A percentile compares a stretch with the other conserved stretches of the same genome.
Evolutionary conservation across 1,140 invertebrate genomes (phyloP).

Genomic region (Meloidogyne exigua): DNA sequence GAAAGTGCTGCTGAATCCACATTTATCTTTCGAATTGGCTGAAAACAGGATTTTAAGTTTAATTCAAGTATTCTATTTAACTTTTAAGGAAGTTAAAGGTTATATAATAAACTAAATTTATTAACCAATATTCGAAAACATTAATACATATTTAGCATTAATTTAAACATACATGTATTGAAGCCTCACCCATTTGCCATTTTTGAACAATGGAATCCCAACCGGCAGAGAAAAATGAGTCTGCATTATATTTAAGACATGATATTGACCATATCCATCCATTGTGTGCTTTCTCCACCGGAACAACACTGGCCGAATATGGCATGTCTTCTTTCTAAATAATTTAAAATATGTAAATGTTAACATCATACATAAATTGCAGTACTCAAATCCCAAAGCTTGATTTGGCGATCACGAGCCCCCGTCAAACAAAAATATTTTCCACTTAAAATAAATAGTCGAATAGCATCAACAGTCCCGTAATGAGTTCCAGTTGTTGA

Average conservation of each 20-base stretch:
- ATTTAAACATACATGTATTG: constrained; percentile 28
- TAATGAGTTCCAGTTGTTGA: constrained; percentile 8
- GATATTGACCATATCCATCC: constrained; percentile 23
- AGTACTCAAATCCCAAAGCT: constrained; percentile 35
- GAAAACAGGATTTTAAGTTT: not conserved
- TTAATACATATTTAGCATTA: no score
- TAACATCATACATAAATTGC: not conserved
- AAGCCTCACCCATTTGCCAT: constrained; percentile 33
- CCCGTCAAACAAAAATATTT: constrained; percentile 41
- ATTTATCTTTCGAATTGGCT: not conserved
- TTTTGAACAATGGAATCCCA: constrained; percentile 39
- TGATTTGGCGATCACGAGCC: constrained; percentile 39
- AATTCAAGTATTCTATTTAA: not conserved
- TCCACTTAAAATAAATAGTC: constrained; percentile 10
- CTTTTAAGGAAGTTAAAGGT: no score
- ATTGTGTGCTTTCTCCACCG: constrained; percentile 19
- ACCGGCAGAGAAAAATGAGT: constrained; percentile 32
- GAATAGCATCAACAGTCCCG: constrained; percentile 43
- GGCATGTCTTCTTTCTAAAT: not conserved
- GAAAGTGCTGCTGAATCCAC: constrained; percentile 14
- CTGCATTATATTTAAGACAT: not conserved
- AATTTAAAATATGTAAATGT: constrained; percentile 5
- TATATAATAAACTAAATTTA: no score
- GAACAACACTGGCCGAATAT: not conserved
- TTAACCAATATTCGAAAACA: no score